Percentiles rank a stretch among this genome's conserved stretches.
Conservation (phyloP, 2,113 vertebrate species). For the Lepidothrix coronata region DNA sequence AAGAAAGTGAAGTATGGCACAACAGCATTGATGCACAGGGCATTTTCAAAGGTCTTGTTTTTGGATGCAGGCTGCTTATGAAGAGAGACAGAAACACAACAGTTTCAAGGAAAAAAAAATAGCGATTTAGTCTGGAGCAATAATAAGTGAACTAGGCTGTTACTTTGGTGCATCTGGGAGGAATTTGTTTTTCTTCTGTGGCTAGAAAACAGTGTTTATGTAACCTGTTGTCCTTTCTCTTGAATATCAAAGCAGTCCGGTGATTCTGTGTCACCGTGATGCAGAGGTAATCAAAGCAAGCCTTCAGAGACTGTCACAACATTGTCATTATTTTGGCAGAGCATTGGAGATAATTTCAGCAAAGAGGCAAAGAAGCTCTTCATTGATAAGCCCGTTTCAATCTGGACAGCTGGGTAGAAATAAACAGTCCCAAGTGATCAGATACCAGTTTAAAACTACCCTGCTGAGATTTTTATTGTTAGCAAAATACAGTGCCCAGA, state of each 20-base stretch:
- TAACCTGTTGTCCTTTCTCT: constrained; percentile 44
- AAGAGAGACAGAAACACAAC: no score
- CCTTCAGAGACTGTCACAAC: constrained; percentile 21
- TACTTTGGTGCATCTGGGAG: constrained; percentile 1
- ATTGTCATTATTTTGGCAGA: constrained; percentile 21
- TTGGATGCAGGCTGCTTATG: neutral
- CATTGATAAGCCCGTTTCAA: neutral
- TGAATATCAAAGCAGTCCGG: constrained; percentile 2
- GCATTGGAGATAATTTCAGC: constrained; percentile 12
- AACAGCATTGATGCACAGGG: neutral
- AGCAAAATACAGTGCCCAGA: neutral
- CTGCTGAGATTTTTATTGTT: neutral
- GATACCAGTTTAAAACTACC: neutral
- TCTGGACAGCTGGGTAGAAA: neutral
- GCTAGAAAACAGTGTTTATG: constrained; percentile 36
- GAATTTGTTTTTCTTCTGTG: neutral
- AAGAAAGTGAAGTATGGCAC: neutral
- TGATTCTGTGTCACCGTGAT: constrained; percentile 12
- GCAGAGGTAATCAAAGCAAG: constrained; percentile 49
- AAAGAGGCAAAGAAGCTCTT: neutral
- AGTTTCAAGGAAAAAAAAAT: neutral
- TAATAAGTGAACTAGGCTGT: neutral
- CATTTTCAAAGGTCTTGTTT: neutral
- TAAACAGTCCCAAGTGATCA: neutral
- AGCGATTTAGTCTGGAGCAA: neutral